A percentile compares a stretch with the other conserved stretches of the same genome.
Conservation (phyloP, 2,797 vertebrate genomes). For the Anas bernieri region DNA sequence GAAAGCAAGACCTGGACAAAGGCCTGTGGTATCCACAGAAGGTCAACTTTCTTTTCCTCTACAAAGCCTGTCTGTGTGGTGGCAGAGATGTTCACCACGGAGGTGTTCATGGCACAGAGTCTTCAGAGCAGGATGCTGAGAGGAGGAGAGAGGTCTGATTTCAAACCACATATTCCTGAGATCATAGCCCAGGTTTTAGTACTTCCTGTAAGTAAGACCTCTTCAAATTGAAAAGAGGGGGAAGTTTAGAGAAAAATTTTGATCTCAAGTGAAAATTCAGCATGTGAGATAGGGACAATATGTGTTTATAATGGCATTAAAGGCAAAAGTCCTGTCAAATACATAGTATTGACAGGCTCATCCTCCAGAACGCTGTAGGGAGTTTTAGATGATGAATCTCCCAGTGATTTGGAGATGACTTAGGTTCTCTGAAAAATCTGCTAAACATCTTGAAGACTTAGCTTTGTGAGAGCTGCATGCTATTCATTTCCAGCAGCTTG, state of each 20-base stretch:
- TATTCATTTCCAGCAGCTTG: slow-evolving; percentile 18
- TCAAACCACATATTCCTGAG: not conserved
- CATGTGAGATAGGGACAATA: not conserved
- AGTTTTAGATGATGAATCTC: not conserved
- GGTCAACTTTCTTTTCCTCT: not conserved
- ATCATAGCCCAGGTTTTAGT: not conserved
- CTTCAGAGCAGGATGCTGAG: not conserved
- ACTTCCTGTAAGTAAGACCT: not conserved
- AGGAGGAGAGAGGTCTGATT: not conserved
- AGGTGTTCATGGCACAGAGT: not conserved
- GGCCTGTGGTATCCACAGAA: not conserved
- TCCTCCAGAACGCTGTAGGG: not conserved
- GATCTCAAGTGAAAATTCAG: not conserved
- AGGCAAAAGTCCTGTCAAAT: not conserved
- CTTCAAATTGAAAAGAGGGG: not conserved
- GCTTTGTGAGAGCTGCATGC: not conserved
- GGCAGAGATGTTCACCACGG: too few relatives aligned
- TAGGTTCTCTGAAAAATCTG: not conserved
- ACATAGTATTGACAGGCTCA: not conserved
- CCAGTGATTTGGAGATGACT: not conserved
- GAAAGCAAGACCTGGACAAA: not conserved
- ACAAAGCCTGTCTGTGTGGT: not conserved
- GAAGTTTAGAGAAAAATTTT: not conserved
- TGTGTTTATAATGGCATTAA: not conserved
- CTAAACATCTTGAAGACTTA: not conserved